Conservation (phyloP, 1,140 invertebrate genomes). For the Vollenhovia emeryi region DNA sequence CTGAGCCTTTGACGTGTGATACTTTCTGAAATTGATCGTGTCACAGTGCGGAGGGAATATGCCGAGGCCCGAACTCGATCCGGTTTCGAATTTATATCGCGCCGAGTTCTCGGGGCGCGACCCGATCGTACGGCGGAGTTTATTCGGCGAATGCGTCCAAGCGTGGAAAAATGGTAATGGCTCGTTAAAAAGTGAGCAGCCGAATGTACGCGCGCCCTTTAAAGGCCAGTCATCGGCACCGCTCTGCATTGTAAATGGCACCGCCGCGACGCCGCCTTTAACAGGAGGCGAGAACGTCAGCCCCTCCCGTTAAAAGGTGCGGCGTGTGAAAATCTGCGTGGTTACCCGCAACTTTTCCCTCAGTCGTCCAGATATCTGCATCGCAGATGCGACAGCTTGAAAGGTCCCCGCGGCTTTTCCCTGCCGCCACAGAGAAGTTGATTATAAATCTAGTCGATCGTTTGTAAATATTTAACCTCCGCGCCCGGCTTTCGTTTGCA, state of each 20-base stretch:
- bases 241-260: slow-evolving; percentile 68
- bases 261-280: not conserved
- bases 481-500: not conserved
- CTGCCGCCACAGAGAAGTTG: not conserved
- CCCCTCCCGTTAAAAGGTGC: not conserved
- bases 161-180: slow-evolving; percentile 65
- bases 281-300: not conserved
- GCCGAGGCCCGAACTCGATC: slow-evolving; percentile 14
- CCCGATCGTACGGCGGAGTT: slow-evolving; percentile 7
- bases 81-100: slow-evolving; percentile 51
- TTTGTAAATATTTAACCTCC: slow-evolving; percentile 43
- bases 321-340: slow-evolving; percentile 34
- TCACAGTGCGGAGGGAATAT: slow-evolving; percentile 20
- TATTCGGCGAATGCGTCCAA: slow-evolving; percentile 54
- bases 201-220: slow-evolving; percentile 30
- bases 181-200: slow-evolving; percentile 39
- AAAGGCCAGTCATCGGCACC: slow-evolving; percentile 18
- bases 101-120: not conserved
- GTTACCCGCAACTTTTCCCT: slow-evolving; percentile 37
- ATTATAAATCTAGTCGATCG: slow-evolving; percentile 35
- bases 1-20: slow-evolving; percentile 61
- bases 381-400: slow-evolving; percentile 17
- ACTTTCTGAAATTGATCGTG: slow-evolving; percentile 61
- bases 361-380: slow-evolving; percentile 10
- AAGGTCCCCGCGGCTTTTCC: slow-evolving; percentile 9